A percentile compares a stretch with the other conserved stretches of the same genome.
These are phyloP conservation scores for Autographa pulchrina DNA, from an alignment of 2,888 invertebrate genomes.

Conservation along the genomic window DNA sequence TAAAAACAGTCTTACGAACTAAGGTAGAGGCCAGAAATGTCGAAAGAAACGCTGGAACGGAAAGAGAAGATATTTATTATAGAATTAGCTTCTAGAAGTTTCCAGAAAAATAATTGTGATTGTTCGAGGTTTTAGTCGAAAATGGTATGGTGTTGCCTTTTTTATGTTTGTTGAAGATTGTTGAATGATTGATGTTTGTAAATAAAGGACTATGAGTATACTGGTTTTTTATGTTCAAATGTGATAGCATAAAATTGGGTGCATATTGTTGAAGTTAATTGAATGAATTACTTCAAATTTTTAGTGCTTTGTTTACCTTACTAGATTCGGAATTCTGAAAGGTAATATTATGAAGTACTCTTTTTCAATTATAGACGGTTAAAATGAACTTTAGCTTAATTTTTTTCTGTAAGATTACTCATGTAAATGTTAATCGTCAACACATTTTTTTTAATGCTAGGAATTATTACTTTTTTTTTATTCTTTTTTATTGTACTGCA, in stretches of 20 bases:
- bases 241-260: background rate
- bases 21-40: conserved; percentile 88
- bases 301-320: no score
- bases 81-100: background rate
- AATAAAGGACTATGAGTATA: background rate
- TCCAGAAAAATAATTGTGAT: background rate
- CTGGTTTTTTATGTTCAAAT: background rate
- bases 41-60: conserved; percentile 88
- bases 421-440: no score
- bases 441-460: no score
- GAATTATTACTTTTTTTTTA: background rate
- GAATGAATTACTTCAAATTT: background rate
- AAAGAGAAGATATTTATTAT: conserved; percentile 50
- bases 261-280: background rate
- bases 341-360: no score
- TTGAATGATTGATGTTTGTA: background rate
- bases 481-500: background rate
- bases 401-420: background rate
- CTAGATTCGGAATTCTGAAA: no score
- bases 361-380: no score
- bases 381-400: background rate
- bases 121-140: background rate
- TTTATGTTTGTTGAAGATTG: background rate
- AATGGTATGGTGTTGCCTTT: background rate
- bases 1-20: conserved; percentile 87